phyloP scores from a whole-genome alignment of 2,797 vertebrate genomes.

The Calcarius lapponicus region DNA sequence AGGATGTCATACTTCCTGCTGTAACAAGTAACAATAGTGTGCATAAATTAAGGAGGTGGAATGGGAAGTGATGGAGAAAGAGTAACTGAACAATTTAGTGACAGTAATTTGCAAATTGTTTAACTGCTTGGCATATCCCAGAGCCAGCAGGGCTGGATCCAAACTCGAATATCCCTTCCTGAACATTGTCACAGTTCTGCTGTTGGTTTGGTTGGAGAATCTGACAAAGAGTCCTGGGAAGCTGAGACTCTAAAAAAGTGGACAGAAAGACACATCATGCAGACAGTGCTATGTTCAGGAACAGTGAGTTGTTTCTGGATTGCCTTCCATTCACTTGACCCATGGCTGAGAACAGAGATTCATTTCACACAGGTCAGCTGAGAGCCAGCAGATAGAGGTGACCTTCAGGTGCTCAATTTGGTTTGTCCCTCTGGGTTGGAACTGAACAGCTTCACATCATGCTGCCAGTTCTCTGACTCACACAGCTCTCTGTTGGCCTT shows the following conservation, averaged over 20 bases:
- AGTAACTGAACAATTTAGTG: constrained; percentile 17
- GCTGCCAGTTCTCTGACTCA: constrained; percentile 65
- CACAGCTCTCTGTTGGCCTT: constrained; percentile 1
- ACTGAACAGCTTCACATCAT: not conserved
- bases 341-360: not conserved
- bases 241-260: not conserved
- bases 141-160: not conserved
- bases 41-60: constrained; percentile 28
- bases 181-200: not conserved
- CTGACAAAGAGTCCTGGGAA: not conserved
- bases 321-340: not conserved
- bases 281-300: not conserved
- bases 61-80: constrained; percentile 25
- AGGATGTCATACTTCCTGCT: not conserved
- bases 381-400: constrained; percentile 23
- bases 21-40: not conserved
- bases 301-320: not conserved
- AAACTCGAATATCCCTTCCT: not conserved
- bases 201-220: not conserved
- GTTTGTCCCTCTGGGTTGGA: constrained; percentile 21
- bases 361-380: not conserved
- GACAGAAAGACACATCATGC: not conserved
- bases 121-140: not conserved
- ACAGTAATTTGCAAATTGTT: constrained; percentile 32
- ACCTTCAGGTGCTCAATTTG: constrained; percentile 40